phyloP scores from a whole-genome alignment of 1,140 invertebrate species.

The Cyrtorhinus lividipennis region DNA sequence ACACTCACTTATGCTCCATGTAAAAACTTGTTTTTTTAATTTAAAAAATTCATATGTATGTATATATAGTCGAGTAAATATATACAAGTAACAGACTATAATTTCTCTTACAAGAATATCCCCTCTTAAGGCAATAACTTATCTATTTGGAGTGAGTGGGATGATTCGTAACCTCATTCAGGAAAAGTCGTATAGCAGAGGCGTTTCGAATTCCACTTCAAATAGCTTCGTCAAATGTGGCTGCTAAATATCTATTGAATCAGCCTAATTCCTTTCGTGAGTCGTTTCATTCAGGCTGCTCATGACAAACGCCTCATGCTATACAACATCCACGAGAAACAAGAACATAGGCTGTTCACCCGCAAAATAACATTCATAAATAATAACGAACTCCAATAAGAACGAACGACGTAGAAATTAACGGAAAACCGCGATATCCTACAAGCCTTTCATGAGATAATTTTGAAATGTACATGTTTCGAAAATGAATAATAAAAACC shows the following conservation, averaged over 20 bases:
- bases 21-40: not conserved
- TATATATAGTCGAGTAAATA: slow-evolving; percentile 15
- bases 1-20: not conserved
- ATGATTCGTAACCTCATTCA: slow-evolving; percentile 9
- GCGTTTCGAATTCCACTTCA: not conserved
- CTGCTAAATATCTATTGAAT: no score
- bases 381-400: no score
- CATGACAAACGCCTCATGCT: not conserved
- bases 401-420: no score
- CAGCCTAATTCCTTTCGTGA: no score
- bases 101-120: slow-evolving; percentile 17
- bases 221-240: not conserved
- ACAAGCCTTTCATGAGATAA: not conserved
- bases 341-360: no score
- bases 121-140: slow-evolving; percentile 18
- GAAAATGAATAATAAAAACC: slow-evolving; percentile 9
- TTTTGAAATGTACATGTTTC: not conserved
- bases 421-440: not conserved
- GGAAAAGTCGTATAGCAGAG: slow-evolving; percentile 12
- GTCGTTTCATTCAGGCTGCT: not conserved
- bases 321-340: not conserved
- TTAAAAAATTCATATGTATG: not conserved
- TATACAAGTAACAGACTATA: slow-evolving; percentile 19
- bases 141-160: slow-evolving; percentile 17
- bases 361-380: no score